phyloP scores from a whole-genome alignment of 2,888 invertebrate species.

The Empis stercorea region DNA sequence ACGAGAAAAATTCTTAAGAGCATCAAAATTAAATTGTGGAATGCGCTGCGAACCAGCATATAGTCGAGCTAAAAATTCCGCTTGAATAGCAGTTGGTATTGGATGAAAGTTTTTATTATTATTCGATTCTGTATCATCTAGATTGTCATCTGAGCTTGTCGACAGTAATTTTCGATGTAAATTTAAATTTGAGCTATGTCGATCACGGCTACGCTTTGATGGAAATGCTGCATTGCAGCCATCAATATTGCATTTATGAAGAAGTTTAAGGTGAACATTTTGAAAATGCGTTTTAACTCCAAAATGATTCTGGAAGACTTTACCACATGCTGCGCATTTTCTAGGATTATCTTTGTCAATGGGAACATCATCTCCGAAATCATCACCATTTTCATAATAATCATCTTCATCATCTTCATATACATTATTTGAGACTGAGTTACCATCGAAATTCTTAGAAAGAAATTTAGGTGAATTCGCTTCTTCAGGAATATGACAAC shows the following conservation, averaged over 20 bases:
- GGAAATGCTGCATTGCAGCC: conserved; percentile 93
- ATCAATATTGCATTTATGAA: conserved; percentile 90
- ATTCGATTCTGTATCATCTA: conserved; percentile 34
- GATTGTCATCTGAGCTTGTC: conserved; percentile 45
- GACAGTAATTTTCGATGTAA: conserved; percentile 81
- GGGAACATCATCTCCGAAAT: conserved; percentile 65
- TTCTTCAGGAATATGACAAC: conserved; percentile 20
- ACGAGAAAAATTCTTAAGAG: conserved; percentile 39
- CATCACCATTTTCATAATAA: conserved; percentile 54
- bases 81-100: conserved; percentile 54
- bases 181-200: conserved; percentile 83
- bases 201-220: conserved; percentile 81
- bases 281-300: conserved; percentile 91
- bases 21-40: conserved; percentile 50
- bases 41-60: conserved; percentile 56
- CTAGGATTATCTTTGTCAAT: conserved; percentile 85
- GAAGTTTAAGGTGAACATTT: conserved; percentile 86
- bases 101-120: conserved; percentile 37
- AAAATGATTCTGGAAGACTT: conserved; percentile 86
- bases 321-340: conserved; percentile 83
- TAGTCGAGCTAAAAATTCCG: conserved; percentile 63
- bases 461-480: conserved; percentile 41
- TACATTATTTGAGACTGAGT: conserved; percentile 43
- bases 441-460: conserved; percentile 33
- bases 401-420: conserved; percentile 44